Base-by-base conservation (phyloP, 2,888 invertebrate genomes). In the Seira sanloemensis region DNA sequence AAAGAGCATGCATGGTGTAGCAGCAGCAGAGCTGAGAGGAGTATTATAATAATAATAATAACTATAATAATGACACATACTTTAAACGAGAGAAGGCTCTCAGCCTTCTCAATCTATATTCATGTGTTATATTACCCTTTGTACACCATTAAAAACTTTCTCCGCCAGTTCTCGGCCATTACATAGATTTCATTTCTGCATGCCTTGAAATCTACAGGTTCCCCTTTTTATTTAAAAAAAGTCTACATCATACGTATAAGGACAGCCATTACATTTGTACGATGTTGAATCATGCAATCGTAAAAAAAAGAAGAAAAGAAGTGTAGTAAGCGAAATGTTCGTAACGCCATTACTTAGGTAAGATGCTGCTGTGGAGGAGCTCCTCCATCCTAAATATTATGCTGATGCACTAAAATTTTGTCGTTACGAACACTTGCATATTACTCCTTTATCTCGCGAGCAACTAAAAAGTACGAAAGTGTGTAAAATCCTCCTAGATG, bases 361-460 rank as follows among this genome's bases (percentile, higher is more conserved):
- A 73, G 82, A 82, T 82, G 73, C 77, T 4, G 18, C 58, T 18
- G 16, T 82, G 72, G 67, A 73, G 77, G 71, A 69, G 62, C 77
- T 58, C 54, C 67, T n/a, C 58, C 26, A 68, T 58, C n/a, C 69
- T 66, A 76, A 67, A 72, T 77, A 77, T 82, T 77, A 82, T 82
- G 82, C 82, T 82, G 82, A 82, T 82, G 77, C 67, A 82, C 77
- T 72, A 82, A 82, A 82, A 77, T 72, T 82, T 82, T 46, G 76
- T 77, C 72, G 77, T 82, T 73, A 82, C 25, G 66, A 82, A 81
- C 80, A 81, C 81, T 81, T 81, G 81, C 65, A 76, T 71, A 76
- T 76, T 69, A 81, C 37, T 58, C n/a, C 7, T n/a, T 18, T 58
- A 18, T 4, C 2, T 58, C 2, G 58, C 7, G 58, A 18, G 37